phyloP scores from a whole-genome alignment of 2,797 vertebrate genomes.

The Pelodytes ibericus region DNA sequence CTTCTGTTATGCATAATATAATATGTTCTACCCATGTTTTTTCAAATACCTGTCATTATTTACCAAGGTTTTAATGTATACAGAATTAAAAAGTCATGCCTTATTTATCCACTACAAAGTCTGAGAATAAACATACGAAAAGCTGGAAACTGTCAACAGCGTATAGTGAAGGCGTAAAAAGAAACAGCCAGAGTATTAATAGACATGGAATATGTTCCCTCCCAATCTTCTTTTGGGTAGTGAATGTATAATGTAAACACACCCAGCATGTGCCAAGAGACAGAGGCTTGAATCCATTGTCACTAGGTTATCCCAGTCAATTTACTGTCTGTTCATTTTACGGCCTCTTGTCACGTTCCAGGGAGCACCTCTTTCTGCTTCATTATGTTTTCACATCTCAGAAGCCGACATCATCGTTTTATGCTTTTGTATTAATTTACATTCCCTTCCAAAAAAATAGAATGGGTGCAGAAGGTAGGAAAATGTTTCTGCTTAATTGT shows the following conservation, averaged over 20 bases:
- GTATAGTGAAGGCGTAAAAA: constrained; percentile 39
- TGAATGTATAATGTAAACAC: constrained; percentile 53
- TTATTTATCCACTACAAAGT: not conserved
- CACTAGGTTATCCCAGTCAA: constrained; percentile 55
- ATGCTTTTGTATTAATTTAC: constrained; percentile 11
- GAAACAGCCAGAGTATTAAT: constrained; percentile 44
- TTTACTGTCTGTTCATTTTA: constrained; percentile 10
- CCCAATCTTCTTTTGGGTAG: constrained; percentile 31
- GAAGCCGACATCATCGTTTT: not conserved
- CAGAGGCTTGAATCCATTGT: constrained; percentile 15
- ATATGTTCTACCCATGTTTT: not conserved
- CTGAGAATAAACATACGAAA: constrained; percentile 31
- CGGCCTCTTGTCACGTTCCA: constrained; percentile 41
- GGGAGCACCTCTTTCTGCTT: constrained; percentile 33
- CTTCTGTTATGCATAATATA: not conserved
- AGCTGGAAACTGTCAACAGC: constrained; percentile 35
- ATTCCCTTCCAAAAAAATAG: constrained; percentile 59
- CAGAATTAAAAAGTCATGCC: constrained; percentile 20
- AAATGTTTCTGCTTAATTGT: constrained; percentile 58
- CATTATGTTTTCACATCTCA: not conserved
- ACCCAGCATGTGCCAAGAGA: constrained; percentile 39
- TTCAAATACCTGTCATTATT: not conserved
- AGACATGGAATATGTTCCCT: constrained; percentile 46
- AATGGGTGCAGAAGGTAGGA: constrained; percentile 63
- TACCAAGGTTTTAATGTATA: not conserved